phyloP scores from a whole-genome alignment of 2,888 invertebrate genomes.

The Pinctada fucata region DNA sequence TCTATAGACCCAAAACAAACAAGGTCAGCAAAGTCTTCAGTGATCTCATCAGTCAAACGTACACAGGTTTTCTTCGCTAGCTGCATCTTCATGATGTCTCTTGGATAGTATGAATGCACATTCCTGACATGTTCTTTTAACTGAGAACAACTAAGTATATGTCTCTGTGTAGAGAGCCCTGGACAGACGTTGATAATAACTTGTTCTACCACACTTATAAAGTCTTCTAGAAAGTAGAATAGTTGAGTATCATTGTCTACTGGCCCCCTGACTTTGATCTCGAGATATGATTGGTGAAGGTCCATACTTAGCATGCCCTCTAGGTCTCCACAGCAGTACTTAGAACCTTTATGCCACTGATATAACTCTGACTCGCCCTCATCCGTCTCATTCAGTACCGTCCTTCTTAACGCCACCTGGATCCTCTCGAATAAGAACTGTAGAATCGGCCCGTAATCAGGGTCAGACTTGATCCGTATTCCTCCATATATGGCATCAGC shows the following conservation, averaged over 20 bases:
- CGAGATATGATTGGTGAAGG: conserved; percentile 78
- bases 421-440: conserved; percentile 84
- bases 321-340: conserved; percentile 83
- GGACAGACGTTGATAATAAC: conserved; percentile 83
- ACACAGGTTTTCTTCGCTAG: conserved; percentile 75
- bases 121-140: conserved; percentile 62
- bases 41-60: conserved; percentile 76
- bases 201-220: conserved; percentile 82
- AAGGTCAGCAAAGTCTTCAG: conserved; percentile 81
- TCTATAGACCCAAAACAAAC: conserved; percentile 81
- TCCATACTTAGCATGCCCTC: conserved; percentile 84
- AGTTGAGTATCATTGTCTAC: conserved; percentile 74
- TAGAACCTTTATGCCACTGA: conserved; percentile 86
- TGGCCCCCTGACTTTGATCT: conserved; percentile 84
- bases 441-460: conserved; percentile 81
- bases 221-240: conserved; percentile 85
- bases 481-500: conserved; percentile 81
- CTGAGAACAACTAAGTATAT: conserved; percentile 81
- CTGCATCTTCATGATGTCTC: conserved; percentile 77
- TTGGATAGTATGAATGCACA: conserved; percentile 69
- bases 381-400: conserved; percentile 66
- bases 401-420: conserved; percentile 81
- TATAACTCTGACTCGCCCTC: conserved; percentile 82
- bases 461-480: conserved; percentile 78
- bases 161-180: conserved; percentile 83